A percentile compares a stretch with the other conserved stretches of the same genome.
phyloP scores from a whole-genome alignment of 1,140 invertebrate genomes.

The Orius insidiosus region DNA sequence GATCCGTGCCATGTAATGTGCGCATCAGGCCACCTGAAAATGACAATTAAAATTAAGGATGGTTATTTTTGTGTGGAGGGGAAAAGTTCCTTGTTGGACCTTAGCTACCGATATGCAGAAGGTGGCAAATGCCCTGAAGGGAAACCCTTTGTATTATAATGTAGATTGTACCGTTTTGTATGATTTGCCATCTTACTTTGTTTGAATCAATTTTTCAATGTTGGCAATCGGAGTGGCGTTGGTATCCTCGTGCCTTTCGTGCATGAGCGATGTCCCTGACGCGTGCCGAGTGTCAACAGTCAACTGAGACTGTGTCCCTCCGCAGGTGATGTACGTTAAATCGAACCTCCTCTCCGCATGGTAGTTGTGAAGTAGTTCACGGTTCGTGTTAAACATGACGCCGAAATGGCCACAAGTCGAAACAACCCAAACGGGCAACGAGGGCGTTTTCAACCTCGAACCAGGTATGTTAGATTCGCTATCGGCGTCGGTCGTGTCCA shows the following conservation, averaged over 20 bases:
- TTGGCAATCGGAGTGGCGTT: slow-evolving; percentile 32
- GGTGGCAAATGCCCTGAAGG: no score
- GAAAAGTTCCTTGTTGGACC: no score
- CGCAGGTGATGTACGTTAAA: slow-evolving; percentile 58
- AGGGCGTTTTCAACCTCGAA: slow-evolving; percentile 65
- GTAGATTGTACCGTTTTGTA: no score
- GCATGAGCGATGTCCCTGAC: slow-evolving; percentile 29
- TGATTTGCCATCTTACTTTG: no score
- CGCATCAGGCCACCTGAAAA: slow-evolving; percentile 54
- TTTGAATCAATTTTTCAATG: slow-evolving; percentile 58
- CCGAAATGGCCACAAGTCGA: slow-evolving; percentile 54
- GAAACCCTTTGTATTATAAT: no score
- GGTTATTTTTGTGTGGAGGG: no score
- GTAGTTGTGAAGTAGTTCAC: slow-evolving; percentile 62
- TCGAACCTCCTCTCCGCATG: slow-evolving; percentile 63
- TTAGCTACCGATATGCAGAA: no score
- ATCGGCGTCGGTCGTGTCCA: slow-evolving; percentile 31
- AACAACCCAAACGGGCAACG: slow-evolving; percentile 63
- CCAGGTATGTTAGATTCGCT: slow-evolving; percentile 34
- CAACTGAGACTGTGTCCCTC: slow-evolving; percentile 45
- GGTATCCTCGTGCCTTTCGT: slow-evolving; percentile 23
- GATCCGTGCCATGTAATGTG: slow-evolving; percentile 44
- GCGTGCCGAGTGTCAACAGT: slow-evolving; percentile 48
- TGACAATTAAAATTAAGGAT: no score
- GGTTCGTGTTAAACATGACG: slow-evolving; percentile 60